Conservation (phyloP, 2,888 invertebrate genomes). For the Spisula subtruncata region DNA sequence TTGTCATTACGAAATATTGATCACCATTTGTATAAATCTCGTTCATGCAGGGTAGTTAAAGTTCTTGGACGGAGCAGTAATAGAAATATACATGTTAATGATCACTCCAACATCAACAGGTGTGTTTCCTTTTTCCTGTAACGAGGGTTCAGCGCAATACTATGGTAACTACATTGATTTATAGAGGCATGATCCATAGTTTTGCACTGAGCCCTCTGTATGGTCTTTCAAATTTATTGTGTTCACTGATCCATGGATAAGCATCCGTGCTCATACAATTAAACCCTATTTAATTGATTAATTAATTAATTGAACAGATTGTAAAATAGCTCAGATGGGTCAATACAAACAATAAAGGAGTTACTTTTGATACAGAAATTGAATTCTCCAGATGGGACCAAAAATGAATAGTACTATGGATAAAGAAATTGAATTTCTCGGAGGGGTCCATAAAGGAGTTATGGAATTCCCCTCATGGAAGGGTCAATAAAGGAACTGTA, state of each 20-base stretch:
- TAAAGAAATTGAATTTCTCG: not conserved
- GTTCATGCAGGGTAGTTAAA: not conserved
- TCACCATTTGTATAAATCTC: constrained; percentile 39
- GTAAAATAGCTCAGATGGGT: not conserved
- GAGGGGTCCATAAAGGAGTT: too few species aligned
- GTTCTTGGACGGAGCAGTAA: constrained; percentile 1
- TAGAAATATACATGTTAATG: not conserved
- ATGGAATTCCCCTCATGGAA: too few species aligned
- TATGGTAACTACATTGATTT: too few species aligned
- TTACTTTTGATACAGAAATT: not conserved
- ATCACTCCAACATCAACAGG: not conserved
- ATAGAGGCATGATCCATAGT: too few species aligned
- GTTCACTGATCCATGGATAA: not conserved
- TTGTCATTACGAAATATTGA: constrained; percentile 47
- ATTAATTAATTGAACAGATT: constrained; percentile 10
- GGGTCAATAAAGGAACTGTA: too few species aligned
- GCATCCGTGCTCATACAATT: not conserved
- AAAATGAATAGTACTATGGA: not conserved
- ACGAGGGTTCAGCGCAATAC: too few species aligned
- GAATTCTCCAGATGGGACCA: constrained; percentile 7
- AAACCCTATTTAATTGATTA: not conserved
- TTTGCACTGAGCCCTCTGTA: too few species aligned
- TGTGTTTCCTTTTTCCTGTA: not conserved
- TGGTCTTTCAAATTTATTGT: not conserved
- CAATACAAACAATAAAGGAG: constrained; percentile 10